Percentiles rank a stretch among this genome's conserved stretches.
These are phyloP conservation scores for Caenorhabditis parvicauda DNA, from an alignment of 2,888 invertebrate genomes.

Conservation along the genomic window DNA sequence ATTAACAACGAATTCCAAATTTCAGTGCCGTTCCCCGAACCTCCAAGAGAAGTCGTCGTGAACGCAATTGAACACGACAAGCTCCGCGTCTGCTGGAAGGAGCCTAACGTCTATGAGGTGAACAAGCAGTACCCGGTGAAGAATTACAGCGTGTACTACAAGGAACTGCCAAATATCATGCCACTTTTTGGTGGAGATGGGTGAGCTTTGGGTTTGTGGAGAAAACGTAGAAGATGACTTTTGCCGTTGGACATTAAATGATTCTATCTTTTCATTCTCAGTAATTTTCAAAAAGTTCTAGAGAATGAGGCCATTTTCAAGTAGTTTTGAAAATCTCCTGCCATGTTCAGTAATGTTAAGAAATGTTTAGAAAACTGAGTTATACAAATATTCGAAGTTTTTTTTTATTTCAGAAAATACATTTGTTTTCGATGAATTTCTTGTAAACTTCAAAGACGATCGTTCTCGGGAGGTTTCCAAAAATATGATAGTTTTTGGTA, in stretches of 20 bases:
- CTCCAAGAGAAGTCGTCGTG: slow-evolving; percentile 41
- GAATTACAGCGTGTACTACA: slow-evolving; percentile 50
- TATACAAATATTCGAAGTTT: too few relatives aligned
- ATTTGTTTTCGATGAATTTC: too few relatives aligned
- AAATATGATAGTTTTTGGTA: too few relatives aligned
- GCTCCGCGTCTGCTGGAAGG: slow-evolving; percentile 45
- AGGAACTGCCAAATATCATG: slow-evolving; percentile 49
- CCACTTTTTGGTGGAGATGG: slow-evolving; percentile 43
- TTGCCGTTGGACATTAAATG: background rate
- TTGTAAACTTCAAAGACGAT: too few relatives aligned
- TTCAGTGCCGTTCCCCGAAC: slow-evolving; percentile 54
- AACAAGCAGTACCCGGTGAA: slow-evolving; percentile 40
- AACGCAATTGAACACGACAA: slow-evolving; percentile 41
- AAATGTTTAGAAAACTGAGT: too few relatives aligned
- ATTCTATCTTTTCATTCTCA: slow-evolving; percentile 8
- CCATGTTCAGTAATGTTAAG: too few relatives aligned
- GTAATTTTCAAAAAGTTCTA: slow-evolving; percentile 17
- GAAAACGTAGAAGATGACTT: too few relatives aligned
- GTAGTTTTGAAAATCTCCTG: too few relatives aligned
- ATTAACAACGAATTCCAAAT: too few relatives aligned
- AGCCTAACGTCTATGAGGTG: slow-evolving; percentile 21
- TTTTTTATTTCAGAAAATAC: too few relatives aligned
- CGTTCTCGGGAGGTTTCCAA: too few relatives aligned
- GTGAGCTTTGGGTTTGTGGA: slow-evolving; percentile 17
- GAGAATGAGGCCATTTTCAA: too few relatives aligned